These are phyloP conservation scores for Catocala nupta DNA, from an alignment of 2,888 invertebrate species.

Conservation along the genomic window DNA sequence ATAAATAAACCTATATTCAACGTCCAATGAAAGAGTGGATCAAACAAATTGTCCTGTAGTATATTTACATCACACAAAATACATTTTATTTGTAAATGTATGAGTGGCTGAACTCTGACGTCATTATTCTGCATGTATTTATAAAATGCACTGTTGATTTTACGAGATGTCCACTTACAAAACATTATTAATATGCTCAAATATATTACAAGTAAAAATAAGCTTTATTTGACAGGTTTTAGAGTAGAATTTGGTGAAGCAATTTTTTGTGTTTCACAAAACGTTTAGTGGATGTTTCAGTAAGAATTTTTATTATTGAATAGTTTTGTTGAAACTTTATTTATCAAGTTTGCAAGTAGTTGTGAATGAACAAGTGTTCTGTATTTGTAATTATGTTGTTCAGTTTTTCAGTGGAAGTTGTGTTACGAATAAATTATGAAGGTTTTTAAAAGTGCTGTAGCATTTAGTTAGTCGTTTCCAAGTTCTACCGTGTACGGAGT, in stretches of 20 bases:
- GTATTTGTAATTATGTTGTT: neutral
- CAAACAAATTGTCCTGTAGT: neutral
- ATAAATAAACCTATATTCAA: no score
- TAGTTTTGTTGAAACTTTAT: slow-evolving; percentile 18
- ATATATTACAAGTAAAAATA: slow-evolving; percentile 7
- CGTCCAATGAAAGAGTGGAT: no score
- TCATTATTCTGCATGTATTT: slow-evolving; percentile 34
- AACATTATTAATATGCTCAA: slow-evolving; percentile 17
- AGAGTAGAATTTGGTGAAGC: neutral
- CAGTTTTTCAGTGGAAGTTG: neutral
- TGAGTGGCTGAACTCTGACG: slow-evolving; percentile 27
- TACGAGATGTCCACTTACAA: slow-evolving; percentile 27
- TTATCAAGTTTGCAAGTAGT: neutral
- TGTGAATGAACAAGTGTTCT: neutral
- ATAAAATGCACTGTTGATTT: slow-evolving; percentile 38
- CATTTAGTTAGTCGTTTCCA: no score
- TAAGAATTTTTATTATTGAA: slow-evolving; percentile 42
- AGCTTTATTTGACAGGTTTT: accelerated
- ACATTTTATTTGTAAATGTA: slow-evolving; percentile 28
- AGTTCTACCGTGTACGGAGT: no score
- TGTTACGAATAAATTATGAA: neutral
- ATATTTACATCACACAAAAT: slow-evolving; percentile 13
- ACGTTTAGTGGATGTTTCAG: slow-evolving; percentile 13
- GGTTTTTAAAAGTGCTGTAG: neutral
- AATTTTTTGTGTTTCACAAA: neutral